Conservation (phyloP, 2,113 vertebrate genomes). For the Pholis gunnellus region DNA sequence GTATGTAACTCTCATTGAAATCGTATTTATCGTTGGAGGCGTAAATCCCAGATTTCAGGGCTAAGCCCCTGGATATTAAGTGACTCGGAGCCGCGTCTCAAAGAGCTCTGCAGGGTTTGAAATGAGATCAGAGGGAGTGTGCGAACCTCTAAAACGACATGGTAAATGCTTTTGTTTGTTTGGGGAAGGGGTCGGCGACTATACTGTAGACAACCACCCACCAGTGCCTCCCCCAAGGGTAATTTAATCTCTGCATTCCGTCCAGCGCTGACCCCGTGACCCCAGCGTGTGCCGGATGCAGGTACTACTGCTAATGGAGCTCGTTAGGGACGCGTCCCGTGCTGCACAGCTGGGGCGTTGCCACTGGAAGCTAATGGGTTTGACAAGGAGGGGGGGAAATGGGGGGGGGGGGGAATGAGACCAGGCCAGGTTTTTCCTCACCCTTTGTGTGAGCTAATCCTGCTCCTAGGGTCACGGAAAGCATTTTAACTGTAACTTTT, state of each 20-base stretch:
- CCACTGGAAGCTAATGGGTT: slow-evolving; percentile 72
- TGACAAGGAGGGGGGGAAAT: slow-evolving; percentile 66
- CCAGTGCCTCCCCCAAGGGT: slow-evolving; percentile 64
- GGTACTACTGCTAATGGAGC: slow-evolving; percentile 83
- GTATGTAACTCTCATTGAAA: not conserved
- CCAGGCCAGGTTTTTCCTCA: slow-evolving; percentile 28
- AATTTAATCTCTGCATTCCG: slow-evolving; percentile 82
- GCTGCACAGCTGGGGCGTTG: slow-evolving; percentile 71
- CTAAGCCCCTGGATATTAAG: not conserved
- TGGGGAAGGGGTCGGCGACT: slow-evolving; percentile 16
- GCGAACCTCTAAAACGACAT: slow-evolving; percentile 33
- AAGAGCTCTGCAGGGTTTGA: slow-evolving; percentile 23
- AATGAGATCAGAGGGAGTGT: slow-evolving; percentile 44
- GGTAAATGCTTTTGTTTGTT: slow-evolving; percentile 47
- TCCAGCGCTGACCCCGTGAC: slow-evolving; percentile 78
- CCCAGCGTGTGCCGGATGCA: slow-evolving; percentile 74
- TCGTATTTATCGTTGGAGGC: not conserved
- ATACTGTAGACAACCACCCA: slow-evolving; percentile 43
- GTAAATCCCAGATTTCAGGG: not conserved
- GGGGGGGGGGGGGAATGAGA: too few species aligned
- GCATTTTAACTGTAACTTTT: slow-evolving; percentile 35
- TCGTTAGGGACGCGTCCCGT: slow-evolving; percentile 78
- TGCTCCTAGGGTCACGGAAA: slow-evolving; percentile 31
- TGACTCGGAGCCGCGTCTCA: not conserved
- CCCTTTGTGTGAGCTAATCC: slow-evolving; percentile 45